A percentile compares a stretch with the other conserved stretches of the same genome.
Conservation (phyloP, 2,797 vertebrate genomes). For the Uromys caudimaculatus region DNA sequence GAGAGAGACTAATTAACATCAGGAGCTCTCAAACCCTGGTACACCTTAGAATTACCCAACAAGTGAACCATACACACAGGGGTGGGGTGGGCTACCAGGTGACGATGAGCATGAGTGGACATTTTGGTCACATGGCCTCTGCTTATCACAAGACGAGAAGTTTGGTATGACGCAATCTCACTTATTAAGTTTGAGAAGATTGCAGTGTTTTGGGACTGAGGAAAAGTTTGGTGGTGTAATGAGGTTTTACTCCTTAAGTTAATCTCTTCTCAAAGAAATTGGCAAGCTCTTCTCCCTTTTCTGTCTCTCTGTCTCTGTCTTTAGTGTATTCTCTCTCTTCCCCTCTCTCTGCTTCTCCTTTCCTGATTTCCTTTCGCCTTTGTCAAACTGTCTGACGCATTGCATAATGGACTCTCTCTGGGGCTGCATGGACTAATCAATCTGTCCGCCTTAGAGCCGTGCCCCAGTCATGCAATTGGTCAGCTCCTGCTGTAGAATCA, state of each 20-base stretch:
- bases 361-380: neutral
- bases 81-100: neutral
- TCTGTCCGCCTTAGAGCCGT: neutral
- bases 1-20: too few species aligned
- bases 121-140: neutral
- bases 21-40: neutral
- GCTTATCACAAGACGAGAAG: neutral
- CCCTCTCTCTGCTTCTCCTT: neutral
- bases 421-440: too few species aligned
- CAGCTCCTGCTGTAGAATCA: neutral
- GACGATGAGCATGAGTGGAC: neutral
- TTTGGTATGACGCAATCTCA: neutral
- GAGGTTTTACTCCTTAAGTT: constrained; percentile 11
- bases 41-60: neutral
- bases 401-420: neutral
- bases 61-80: neutral
- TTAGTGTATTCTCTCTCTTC: neutral
- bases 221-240: neutral
- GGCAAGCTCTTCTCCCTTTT: neutral
- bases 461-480: neutral
- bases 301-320: neutral
- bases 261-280: constrained; percentile 8
- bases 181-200: neutral
- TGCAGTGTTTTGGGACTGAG: neutral
- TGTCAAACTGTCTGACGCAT: neutral